Percentiles rank a stretch among this genome's conserved stretches.
These are phyloP conservation scores for Glomeris maerens DNA, from an alignment of 1,140 invertebrate species.

Conservation along the genomic window DNA sequence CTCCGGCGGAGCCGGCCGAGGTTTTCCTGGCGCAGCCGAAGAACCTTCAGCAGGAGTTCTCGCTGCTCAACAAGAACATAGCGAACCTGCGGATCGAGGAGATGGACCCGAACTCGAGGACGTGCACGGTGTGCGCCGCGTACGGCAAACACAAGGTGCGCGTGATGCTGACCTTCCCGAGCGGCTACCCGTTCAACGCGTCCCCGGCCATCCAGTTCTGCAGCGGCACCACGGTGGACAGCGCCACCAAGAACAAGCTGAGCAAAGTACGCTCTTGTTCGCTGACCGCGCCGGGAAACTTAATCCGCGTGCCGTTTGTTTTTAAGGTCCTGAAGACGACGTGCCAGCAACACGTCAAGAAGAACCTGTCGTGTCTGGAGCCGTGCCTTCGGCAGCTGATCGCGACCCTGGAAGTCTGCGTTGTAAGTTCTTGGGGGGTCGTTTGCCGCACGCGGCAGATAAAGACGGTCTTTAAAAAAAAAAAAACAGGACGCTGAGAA, in stretches of 20 bases:
- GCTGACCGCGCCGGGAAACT: not conserved
- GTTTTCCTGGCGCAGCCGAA: conserved; percentile 30
- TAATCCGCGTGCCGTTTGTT: conserved; percentile 8
- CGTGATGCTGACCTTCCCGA: conserved; percentile 63
- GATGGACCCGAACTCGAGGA: conserved; percentile 50
- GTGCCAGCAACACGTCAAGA: conserved; percentile 53
- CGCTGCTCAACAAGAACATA: conserved; percentile 69
- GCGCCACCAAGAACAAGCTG: conserved; percentile 41
- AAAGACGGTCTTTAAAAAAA: too few relatives aligned
- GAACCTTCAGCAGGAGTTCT: conserved; percentile 72
- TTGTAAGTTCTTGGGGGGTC: too few relatives aligned
- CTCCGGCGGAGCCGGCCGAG: too few relatives aligned
- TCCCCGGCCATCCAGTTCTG: conserved; percentile 56
- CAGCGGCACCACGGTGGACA: conserved; percentile 44
- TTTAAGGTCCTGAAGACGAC: conserved; percentile 49
- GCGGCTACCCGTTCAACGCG: conserved; percentile 55
- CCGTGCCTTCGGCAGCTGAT: conserved; percentile 61
- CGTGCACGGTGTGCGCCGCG: conserved; percentile 55
- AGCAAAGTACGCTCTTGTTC: conserved; percentile 36
- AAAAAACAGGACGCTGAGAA: too few relatives aligned
- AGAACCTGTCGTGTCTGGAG: conserved; percentile 62
- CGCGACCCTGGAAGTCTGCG: conserved; percentile 42
- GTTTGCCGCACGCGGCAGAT: too few relatives aligned
- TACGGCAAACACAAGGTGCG: conserved; percentile 55
- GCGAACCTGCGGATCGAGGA: conserved; percentile 58